Evolutionary conservation across 2,888 invertebrate genomes (phyloP).

Genomic region (Nasonia oneida): DNA sequence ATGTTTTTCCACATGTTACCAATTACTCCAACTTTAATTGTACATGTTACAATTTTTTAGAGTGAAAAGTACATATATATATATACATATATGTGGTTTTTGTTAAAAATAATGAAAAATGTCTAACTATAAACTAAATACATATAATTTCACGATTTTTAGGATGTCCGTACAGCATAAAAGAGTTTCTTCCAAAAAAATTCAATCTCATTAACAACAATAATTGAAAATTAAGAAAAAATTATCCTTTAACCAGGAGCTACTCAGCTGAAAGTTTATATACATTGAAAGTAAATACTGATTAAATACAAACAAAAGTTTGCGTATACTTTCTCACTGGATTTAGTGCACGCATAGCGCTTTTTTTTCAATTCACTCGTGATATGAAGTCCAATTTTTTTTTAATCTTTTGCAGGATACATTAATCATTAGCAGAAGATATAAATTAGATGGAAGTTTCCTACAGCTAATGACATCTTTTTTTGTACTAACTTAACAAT

Average conservation of each 20-base stretch:
- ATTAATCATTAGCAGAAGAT: slow-evolving; percentile 18
- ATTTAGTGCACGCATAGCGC: slow-evolving; percentile 37
- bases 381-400: slow-evolving; percentile 27
- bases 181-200: slow-evolving; percentile 27
- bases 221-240: slow-evolving; percentile 36
- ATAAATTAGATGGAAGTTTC: slow-evolving; percentile 36
- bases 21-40: slow-evolving; percentile 31
- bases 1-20: slow-evolving; percentile 16
- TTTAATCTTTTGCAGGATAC: slow-evolving; percentile 14
- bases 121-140: slow-evolving; percentile 47
- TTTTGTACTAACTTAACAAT: slow-evolving; percentile 52
- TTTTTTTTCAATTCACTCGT: slow-evolving; percentile 31
- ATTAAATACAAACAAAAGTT: slow-evolving; percentile 29
- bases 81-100: slow-evolving; percentile 44
- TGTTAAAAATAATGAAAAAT: slow-evolving; percentile 43
- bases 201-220: slow-evolving; percentile 28
- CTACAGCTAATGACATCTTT: slow-evolving; percentile 43
- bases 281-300: slow-evolving; percentile 56
- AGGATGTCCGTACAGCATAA: slow-evolving; percentile 36
- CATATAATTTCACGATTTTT: slow-evolving; percentile 38
- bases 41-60: slow-evolving; percentile 48
- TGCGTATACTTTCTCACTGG: slow-evolving; percentile 24
- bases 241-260: slow-evolving; percentile 28
- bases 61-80: slow-evolving; percentile 47
- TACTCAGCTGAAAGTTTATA: slow-evolving; percentile 38